Evolutionary conservation across 2,113 vertebrate species (phyloP).

Genomic region (Pampusana beccarii): DNA sequence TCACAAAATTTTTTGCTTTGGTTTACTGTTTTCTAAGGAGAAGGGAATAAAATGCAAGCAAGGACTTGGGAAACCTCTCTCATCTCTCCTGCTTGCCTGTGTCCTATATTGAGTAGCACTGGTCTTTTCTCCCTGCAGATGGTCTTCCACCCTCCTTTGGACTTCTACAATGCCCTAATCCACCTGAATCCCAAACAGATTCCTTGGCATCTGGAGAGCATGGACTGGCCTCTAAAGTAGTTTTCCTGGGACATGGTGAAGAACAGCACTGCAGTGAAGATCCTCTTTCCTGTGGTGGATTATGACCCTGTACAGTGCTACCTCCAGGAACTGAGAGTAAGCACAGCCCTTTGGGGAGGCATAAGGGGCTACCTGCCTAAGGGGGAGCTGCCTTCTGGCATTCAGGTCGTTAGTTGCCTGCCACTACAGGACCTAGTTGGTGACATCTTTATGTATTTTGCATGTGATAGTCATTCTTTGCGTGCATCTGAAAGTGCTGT

Average conservation of each 20-base stretch:
- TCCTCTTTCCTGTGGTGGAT: slow-evolving; percentile 86
- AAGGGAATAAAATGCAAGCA: neutral
- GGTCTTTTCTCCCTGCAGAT: slow-evolving; percentile 71
- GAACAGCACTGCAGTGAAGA: neutral
- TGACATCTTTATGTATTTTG: neutral
- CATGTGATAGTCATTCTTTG: neutral
- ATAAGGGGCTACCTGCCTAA: no score
- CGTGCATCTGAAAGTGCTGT: neutral
- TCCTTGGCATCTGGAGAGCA: slow-evolving; percentile 83
- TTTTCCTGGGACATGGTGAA: slow-evolving; percentile 78
- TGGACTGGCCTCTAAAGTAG: slow-evolving; percentile 78
- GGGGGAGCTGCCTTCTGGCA: neutral
- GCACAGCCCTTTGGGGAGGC: neutral
- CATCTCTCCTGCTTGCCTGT: neutral
- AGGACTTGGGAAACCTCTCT: neutral
- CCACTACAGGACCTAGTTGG: accelerated
- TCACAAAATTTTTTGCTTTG: neutral
- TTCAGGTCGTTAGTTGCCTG: neutral
- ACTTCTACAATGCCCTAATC: slow-evolving; percentile 90
- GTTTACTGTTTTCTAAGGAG: neutral
- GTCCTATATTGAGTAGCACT: neutral
- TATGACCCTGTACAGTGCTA: slow-evolving; percentile 89
- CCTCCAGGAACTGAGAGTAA: slow-evolving; percentile 88
- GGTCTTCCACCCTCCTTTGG: slow-evolving; percentile 90
- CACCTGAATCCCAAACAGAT: slow-evolving; percentile 86